Evolutionary conservation across 2,113 vertebrate species (phyloP).

Genomic region (Brienomyrus brachyistius): DNA sequence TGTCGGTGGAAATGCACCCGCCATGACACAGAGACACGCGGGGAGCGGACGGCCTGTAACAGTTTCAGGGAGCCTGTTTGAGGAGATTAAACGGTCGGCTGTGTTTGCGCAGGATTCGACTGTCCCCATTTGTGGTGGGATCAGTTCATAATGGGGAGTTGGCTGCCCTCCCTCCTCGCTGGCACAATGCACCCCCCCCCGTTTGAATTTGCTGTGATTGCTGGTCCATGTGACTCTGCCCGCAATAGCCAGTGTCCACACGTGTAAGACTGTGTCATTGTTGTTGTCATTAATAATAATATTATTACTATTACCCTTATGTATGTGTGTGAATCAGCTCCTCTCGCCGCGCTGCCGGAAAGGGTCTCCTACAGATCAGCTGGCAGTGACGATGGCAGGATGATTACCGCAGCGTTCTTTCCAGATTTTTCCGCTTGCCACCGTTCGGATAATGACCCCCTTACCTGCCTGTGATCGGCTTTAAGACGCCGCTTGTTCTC

Average conservation of each 20-base stretch:
- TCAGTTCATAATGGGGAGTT: not conserved
- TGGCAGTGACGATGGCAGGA: not conserved
- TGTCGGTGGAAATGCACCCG: not conserved
- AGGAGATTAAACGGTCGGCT: not conserved
- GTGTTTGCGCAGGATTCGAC: not conserved
- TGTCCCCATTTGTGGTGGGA: not conserved
- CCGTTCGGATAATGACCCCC: not conserved
- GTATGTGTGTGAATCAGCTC: not conserved
- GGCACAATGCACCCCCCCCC: too few species aligned
- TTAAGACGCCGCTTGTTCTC: not conserved
- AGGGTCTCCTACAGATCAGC: not conserved
- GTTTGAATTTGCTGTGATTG: not conserved
- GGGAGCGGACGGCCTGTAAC: not conserved
- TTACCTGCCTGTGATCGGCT: conserved; percentile 1
- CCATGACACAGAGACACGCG: not conserved
- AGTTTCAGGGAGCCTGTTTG: not conserved
- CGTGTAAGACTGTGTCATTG: not conserved
- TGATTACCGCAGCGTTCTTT: not conserved
- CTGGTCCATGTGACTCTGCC: not conserved
- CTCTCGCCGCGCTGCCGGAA: not conserved
- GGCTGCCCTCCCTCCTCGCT: not conserved
- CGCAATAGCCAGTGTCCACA: not conserved
- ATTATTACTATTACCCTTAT: not conserved
- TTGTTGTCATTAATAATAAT: not conserved
- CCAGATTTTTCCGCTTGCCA: not conserved